Evolutionary conservation across 1,140 invertebrate species (phyloP), one percentile per base, ranked within the genome.

Genomic region (Cyphomyrmex costatus): DNA sequence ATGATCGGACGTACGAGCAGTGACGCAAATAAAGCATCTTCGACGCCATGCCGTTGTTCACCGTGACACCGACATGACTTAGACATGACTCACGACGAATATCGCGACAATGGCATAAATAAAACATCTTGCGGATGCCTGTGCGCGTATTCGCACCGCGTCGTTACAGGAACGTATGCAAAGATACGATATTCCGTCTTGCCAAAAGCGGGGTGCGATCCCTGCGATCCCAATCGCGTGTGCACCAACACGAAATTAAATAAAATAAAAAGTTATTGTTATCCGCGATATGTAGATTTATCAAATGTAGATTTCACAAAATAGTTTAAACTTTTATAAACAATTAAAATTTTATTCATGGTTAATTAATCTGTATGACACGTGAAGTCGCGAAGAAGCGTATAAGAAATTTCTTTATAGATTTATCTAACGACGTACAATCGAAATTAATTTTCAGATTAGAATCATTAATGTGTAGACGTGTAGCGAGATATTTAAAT

Each of bases 31-130:
- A n/a, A 30, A 83, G 53, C 68, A 74, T 82, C 56, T 7, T 10
- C 36, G 36, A 60, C 36, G 36, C 0, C 51, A 36, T n/a, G 12
- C 46, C 8, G 61, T 33, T n/a, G 33, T 60, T 46, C 79, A 86
- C 83, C n/a, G 21, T n/a, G 65, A 74, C 76, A 58, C n/a, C 66
- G 80, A 53, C 46, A 53, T 58, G 58, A 63, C 74, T 86, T 82
- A 58, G 80, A 53, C 46, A 53, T 58, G 58, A 63, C 74, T 86
- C 86, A 58, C 77, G 56, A 79, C 53, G 66, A 79, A 84, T 86
- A 90, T 90, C 19, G 42, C 83, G 76, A 90, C 56, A 19, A 33
- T 14, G 51, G 58, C 73, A 88, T 88, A 84, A 90, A 90, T 90
- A 88, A 88, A 86, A 79, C 63, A 90, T 78, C 14, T 71, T 84